Evolutionary conservation across 2,113 vertebrate genomes (phyloP), one percentile per base, ranked within the genome.

Genomic region (Pandion haliaetus): DNA sequence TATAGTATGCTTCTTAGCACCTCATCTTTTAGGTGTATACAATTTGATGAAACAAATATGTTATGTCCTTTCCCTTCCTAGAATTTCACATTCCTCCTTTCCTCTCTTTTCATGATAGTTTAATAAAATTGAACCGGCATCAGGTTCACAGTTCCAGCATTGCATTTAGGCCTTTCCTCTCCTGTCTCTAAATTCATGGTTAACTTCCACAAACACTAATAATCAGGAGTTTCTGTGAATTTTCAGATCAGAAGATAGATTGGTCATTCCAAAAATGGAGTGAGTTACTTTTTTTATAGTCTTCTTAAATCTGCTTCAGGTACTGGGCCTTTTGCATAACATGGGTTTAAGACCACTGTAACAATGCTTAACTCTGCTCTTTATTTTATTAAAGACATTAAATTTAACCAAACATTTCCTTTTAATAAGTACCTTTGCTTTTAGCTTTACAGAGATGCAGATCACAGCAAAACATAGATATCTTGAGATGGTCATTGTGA

Each of bases 21-120:
- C 24, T 97, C 92, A 92, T 97, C 66, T 88, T 92, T 93, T 92
- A 79, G 57, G 42, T 76, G 36, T 40, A 72, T 42, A 78, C 20
- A 90, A 6, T 85, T 82, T 45, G 34, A 42, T 65, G 55, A 89
- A 93, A 84, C 34, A 91, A 93, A 77, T 90, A 65, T 31, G 34
- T 81, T 74, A 74, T 55, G 5, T 57, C 42, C 52, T 87, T 87
- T 73, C 32, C 31, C 24, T n/a, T 91, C 71, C 25, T 62, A 79
- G 61, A 84, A 76, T 87, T 87, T 67, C 70, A 74, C 65, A 63
- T 79, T 45, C n/a, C 20, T 87, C 32, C 50, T 81, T 93, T 58
- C 6, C 16, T 74, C 34, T 71, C 17, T 82, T 87, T 76, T 82
- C 19, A 16, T 74, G 38, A 28, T 32, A 57, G 17, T 26, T 88